Percentiles rank a stretch among this genome's conserved stretches.
These are phyloP conservation scores for Eufriesea mexicana DNA, from an alignment of 1,140 invertebrate species.

Conservation along the genomic window DNA sequence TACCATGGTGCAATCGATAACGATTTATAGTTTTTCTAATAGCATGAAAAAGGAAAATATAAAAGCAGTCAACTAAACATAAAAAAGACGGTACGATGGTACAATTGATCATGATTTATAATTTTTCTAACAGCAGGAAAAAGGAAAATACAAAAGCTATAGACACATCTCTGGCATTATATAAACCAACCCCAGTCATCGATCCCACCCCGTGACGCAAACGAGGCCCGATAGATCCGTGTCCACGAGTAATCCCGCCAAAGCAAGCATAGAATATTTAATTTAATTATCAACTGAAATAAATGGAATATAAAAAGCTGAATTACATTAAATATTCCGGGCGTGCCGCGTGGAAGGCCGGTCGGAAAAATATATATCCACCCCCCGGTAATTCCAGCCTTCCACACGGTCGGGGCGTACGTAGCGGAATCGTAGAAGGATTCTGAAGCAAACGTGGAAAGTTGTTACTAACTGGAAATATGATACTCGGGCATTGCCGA, in stretches of 20 bases:
- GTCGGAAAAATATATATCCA: slow-evolving; percentile 8
- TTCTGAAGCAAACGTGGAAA: slow-evolving; percentile 45
- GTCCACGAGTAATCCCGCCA: no score
- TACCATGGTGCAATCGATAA: no score
- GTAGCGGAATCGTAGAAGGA: slow-evolving; percentile 22
- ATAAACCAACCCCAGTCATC: no score
- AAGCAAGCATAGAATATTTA: background rate
- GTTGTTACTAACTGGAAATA: slow-evolving; percentile 46
- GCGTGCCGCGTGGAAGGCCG: background rate
- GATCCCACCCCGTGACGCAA: background rate
- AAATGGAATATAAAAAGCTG: background rate
- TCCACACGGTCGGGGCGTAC: background rate
- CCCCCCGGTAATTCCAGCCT: slow-evolving; percentile 8
- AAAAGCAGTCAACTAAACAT: no score
- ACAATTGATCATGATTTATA: no score
- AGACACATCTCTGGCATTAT: no score
- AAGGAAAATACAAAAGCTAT: no score
- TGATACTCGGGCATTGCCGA: slow-evolving; percentile 39
- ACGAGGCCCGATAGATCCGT: background rate
- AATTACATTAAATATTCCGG: slow-evolving; percentile 26
- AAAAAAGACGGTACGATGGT: no score
- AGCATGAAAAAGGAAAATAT: no score
- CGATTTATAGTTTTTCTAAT: no score
- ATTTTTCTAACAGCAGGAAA: no score
- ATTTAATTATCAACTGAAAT: slow-evolving; percentile 19